Evolutionary conservation across 1,140 invertebrate genomes (phyloP), one percentile per base, ranked within the genome.

Genomic region (Bombus confusus): DNA sequence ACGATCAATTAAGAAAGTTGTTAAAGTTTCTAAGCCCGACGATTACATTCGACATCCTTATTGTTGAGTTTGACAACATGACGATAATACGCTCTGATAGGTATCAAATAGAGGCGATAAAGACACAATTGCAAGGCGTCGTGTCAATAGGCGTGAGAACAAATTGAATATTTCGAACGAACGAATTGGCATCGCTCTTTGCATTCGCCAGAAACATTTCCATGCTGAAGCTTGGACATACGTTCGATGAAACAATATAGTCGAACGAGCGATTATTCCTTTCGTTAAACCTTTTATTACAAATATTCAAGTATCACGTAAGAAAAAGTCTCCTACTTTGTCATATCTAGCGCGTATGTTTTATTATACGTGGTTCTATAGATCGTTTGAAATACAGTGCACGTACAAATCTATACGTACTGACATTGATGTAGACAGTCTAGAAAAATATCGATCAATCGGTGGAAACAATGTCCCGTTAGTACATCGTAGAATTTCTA

Each of bases 101-200:
- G 3, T 22, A n/a, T 10, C 28, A 18, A 72, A 57, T 31, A 22
- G 18, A 43, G n/a, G 8, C 25, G 80, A 52, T 66, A 78, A 79
- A 66, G 10, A 12, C 43, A 22, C 25, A 72, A 79, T 72, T 79
- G 52, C 6, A n/a, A 79, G 52, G 57, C 66, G 66, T 52, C 59
- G 59, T n/a, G 28, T n/a, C 75, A 62, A 72, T 37, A 57, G 64
- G 41, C 64, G 76, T 84, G 83, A 68, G 52, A 72, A 72, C 41
- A 59, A 41, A 59, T 69, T 34, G n/a, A 59, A 59, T n/a, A 28
- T 9, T 57, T 37, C 39, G 25, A 47, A 59, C 22, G 73, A 41
- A 22, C 62, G 9, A 52, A 28, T 59, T 52, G 59, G 37, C 18
- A 39, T 41, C 4, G 59, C 68, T 31, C 6, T n/a, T 28, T 66